A percentile compares a stretch with the other conserved stretches of the same genome.
phyloP scores from a whole-genome alignment of 92 coral and sea anemone genomes.

The Epizoanthus fatuus region DNA sequence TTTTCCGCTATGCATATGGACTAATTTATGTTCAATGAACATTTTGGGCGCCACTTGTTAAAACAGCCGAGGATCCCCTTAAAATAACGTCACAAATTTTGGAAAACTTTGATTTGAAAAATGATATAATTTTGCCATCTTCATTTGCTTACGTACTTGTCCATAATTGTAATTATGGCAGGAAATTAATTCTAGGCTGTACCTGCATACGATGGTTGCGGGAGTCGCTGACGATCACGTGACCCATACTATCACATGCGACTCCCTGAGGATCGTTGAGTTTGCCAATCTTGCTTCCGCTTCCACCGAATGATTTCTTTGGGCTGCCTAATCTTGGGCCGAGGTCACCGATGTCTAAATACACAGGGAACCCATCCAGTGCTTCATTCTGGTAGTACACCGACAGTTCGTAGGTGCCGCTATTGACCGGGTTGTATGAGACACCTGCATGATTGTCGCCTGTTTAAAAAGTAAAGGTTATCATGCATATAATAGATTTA shows the following conservation, averaged over 20 bases:
- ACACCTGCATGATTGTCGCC: conserved; percentile 63
- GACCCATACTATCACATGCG: conserved; percentile 82
- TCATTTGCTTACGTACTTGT: too few species aligned
- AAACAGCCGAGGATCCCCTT: too few species aligned
- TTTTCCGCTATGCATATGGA: too few species aligned
- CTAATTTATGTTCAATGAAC: too few species aligned
- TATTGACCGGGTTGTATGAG: conserved; percentile 58
- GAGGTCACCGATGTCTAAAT: conserved; percentile 63
- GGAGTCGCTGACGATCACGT: conserved; percentile 94
- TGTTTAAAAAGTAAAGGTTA: neutral
- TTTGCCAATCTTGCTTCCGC: conserved; percentile 85
- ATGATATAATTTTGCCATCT: too few species aligned
- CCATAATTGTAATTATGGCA: too few species aligned
- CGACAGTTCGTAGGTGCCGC: conserved; percentile 64
- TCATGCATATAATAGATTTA: neutral
- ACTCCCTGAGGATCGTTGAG: conserved; percentile 96
- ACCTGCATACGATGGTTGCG: conserved; percentile 96
- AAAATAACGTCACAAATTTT: too few species aligned
- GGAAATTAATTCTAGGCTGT: neutral
- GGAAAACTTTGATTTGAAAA: too few species aligned
- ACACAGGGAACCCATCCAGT: conserved; percentile 79
- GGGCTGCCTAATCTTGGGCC: conserved; percentile 83
- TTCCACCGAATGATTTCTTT: conserved; percentile 81
- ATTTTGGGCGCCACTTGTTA: too few species aligned
- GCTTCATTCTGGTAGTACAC: conserved; percentile 68